Evolutionary conservation across 2,797 vertebrate species (phyloP), one percentile per base, ranked within the genome.

Genomic region (Darevskia nairensis): DNA sequence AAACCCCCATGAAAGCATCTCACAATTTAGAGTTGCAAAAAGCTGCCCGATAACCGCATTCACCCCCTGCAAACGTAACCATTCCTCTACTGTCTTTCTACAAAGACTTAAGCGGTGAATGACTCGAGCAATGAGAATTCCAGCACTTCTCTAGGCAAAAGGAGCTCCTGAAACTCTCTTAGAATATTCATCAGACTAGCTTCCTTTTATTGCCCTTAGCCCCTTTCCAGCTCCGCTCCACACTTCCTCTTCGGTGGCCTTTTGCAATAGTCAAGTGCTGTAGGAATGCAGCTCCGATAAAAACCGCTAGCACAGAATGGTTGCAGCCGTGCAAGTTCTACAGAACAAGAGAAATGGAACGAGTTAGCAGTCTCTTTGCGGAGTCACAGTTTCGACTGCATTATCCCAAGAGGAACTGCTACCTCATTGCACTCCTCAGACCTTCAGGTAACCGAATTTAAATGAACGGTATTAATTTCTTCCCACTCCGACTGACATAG

Each of bases 331-430:
- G 13, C 55, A 76, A 32, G 25, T 55, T 64, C 29, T 7, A 44
- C 27, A 88, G 66, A 59, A 23, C 17, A 55, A 77, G 23, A 77
- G 32, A 82, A 75, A 87, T 72, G 32, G 35, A 80, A 39, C 15
- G 23, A 19, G 23, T 75, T 61, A 46, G 44, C 32, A 35, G 9
- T 25, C 23, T 77, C 72, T 68, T 77, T 77, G 44, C 41, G 55
- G 80, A 68, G 13, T 41, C 46, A 55, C 32, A 69, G 8, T 39
- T 66, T 8, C 81, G 35, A 32, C 19, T 9, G 19, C 29, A 46
- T 32, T 75, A 50, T 88, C 82, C 80, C 59, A 76, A 39, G 55
- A 85, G 35, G 29, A 87, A 82, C 9, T 21, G 8, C 69, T 72
- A 59, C 27, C 55, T 81, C 44, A 35, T n/a, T 87, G 69, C 29